Conservation (phyloP, 2,888 invertebrate species). For the Eupelmus urozonus region DNA sequence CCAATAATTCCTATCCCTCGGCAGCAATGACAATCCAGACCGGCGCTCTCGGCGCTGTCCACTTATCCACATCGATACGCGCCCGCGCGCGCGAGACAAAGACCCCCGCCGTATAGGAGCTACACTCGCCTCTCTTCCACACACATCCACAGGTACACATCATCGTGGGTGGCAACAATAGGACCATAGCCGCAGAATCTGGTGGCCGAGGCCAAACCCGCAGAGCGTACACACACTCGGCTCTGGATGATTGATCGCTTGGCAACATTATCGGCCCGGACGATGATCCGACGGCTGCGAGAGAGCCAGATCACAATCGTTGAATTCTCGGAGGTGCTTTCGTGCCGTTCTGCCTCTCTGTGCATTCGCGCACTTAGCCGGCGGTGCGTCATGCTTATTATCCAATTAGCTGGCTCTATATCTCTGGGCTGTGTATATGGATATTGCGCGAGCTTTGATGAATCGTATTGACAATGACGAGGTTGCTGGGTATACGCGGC, state of each 20-base stretch:
- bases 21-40: too few species aligned
- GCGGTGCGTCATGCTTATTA: not conserved
- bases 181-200: conserved; percentile 67
- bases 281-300: conserved; percentile 71
- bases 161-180: conserved; percentile 75
- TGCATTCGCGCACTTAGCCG: too few species aligned
- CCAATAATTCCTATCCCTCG: too few species aligned
- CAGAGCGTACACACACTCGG: conserved; percentile 34
- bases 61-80: too few species aligned
- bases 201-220: conserved; percentile 69
- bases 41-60: too few species aligned
- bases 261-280: conserved; percentile 63
- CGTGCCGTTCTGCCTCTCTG: not conserved
- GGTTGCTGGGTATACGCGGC: not conserved
- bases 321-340: not conserved
- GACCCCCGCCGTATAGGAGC: too few species aligned
- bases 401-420: not conserved
- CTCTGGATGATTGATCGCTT: conserved; percentile 56
- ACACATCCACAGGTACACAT: too few species aligned
- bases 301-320: too few species aligned
- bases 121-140: too few species aligned
- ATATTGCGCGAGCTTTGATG: conserved; percentile 30
- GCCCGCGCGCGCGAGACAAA: too few species aligned
- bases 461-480: conserved; percentile 39
- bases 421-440: not conserved